Percentiles rank a stretch among this genome's conserved stretches.
Evolutionary conservation across 2,797 vertebrate species (phyloP).

Genomic region (Parotocinclus haroldoi): DNA sequence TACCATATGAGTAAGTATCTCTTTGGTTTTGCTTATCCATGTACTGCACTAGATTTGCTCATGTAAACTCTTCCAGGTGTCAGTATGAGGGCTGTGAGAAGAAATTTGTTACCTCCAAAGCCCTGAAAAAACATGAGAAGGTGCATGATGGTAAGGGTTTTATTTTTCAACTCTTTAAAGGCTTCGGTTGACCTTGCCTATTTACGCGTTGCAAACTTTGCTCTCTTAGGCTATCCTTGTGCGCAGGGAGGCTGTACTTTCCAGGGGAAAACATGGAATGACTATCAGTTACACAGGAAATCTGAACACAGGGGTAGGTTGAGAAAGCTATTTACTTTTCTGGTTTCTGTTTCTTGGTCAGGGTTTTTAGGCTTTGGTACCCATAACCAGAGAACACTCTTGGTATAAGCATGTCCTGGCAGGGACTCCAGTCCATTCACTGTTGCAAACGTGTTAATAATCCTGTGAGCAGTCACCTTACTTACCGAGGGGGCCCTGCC

Average conservation of each 20-base stretch:
- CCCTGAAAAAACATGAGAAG: slow-evolving; percentile 79
- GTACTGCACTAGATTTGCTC: neutral
- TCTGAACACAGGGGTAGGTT: slow-evolving; percentile 74
- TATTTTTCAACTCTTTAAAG: no score
- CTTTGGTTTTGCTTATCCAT: neutral
- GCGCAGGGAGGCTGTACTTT: slow-evolving; percentile 75
- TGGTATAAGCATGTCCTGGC: no score
- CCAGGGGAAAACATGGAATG: slow-evolving; percentile 85
- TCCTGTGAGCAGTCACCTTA: no score
- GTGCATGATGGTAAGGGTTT: slow-evolving; percentile 75
- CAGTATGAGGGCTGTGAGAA: slow-evolving; percentile 73
- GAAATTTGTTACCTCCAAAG: slow-evolving; percentile 66
- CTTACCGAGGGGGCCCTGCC: no score
- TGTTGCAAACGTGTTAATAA: no score
- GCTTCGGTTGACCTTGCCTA: neutral
- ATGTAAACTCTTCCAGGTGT: slow-evolving; percentile 68
- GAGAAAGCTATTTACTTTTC: no score
- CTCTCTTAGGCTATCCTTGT: slow-evolving; percentile 80
- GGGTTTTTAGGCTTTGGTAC: no score
- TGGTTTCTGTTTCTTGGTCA: no score
- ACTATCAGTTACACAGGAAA: slow-evolving; percentile 78
- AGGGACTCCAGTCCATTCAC: no score
- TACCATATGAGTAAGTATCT: slow-evolving; percentile 78
- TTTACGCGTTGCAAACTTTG: neutral
- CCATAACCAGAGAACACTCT: no score